Evolutionary conservation across 2,797 vertebrate species (phyloP).

Genomic region (Anomalospiza imberbis): DNA sequence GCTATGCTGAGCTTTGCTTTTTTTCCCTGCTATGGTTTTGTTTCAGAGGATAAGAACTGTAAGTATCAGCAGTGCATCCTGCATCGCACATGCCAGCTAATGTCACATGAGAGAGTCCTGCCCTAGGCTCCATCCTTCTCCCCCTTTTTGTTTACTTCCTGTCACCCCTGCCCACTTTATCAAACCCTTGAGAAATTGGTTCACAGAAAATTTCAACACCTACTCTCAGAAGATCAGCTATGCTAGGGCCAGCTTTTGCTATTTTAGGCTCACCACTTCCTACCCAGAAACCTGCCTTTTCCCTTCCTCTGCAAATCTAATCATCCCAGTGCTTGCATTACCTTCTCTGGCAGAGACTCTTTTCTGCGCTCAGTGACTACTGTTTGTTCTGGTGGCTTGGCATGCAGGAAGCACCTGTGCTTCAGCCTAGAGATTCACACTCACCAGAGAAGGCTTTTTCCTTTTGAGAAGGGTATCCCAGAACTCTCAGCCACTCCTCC

Average conservation of each 20-base stretch:
- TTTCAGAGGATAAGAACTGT: not conserved
- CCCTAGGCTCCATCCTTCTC: not conserved
- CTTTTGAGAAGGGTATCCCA: not conserved
- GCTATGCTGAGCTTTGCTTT: not conserved
- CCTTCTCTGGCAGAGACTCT: not conserved
- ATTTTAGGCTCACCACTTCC: not conserved
- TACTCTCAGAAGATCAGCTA: not conserved
- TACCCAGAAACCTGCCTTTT: not conserved
- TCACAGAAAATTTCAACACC: not conserved
- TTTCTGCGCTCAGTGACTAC: not conserved
- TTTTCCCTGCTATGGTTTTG: not conserved
- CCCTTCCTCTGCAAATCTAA: not conserved
- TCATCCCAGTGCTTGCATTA: not conserved
- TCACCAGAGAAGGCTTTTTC: not conserved
- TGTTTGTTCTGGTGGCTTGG: not conserved
- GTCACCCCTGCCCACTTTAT: fast-evolving
- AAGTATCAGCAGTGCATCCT: not conserved
- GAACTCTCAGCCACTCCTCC: not conserved
- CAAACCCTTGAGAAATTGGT: not conserved
- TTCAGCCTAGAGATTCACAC: not conserved
- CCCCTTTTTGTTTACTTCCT: fast-evolving
- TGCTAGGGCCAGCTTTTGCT: not conserved
- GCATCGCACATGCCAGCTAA: not conserved
- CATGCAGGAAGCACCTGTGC: not conserved
- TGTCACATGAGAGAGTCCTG: not conserved